Evolutionary conservation across 2,888 invertebrate species (phyloP).

Genomic region (Dinocampus coccinellae): DNA sequence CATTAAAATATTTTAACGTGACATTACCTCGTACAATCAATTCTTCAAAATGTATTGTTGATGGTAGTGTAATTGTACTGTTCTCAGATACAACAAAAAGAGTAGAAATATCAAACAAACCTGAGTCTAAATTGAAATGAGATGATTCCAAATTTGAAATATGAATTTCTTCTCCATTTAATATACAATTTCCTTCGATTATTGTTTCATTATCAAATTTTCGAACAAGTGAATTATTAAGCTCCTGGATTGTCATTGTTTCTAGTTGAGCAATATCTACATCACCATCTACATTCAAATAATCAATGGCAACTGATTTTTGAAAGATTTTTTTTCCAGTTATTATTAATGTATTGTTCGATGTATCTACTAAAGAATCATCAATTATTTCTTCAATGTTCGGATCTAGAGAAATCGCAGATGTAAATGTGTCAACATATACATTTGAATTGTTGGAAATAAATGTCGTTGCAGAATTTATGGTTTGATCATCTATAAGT

Average conservation of each 20-base stretch:
- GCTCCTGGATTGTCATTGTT: constrained; percentile 46
- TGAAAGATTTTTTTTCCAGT: constrained; percentile 52
- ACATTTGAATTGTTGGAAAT: constrained; percentile 42
- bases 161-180: not conserved
- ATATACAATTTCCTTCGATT: constrained; percentile 4
- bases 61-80: constrained; percentile 44
- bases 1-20: constrained; percentile 49
- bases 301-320: constrained; percentile 40
- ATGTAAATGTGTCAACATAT: constrained; percentile 32
- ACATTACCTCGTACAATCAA: constrained; percentile 46
- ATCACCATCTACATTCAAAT: constrained; percentile 47
- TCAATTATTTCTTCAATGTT: constrained; percentile 44
- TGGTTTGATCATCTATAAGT: constrained; percentile 49
- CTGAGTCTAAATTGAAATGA: not conserved
- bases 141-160: not conserved
- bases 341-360: constrained; percentile 39
- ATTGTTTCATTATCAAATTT: constrained; percentile 43
- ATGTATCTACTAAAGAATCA: constrained; percentile 47
- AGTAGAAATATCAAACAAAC: constrained; percentile 11
- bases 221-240: constrained; percentile 52
- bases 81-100: constrained; percentile 20
- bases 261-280: constrained; percentile 50
- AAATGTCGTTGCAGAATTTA: constrained; percentile 37
- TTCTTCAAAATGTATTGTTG: constrained; percentile 48
- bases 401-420: constrained; percentile 33